Evolutionary conservation across 2,113 vertebrate species (phyloP).

Genomic region (Plecotus auritus): DNA sequence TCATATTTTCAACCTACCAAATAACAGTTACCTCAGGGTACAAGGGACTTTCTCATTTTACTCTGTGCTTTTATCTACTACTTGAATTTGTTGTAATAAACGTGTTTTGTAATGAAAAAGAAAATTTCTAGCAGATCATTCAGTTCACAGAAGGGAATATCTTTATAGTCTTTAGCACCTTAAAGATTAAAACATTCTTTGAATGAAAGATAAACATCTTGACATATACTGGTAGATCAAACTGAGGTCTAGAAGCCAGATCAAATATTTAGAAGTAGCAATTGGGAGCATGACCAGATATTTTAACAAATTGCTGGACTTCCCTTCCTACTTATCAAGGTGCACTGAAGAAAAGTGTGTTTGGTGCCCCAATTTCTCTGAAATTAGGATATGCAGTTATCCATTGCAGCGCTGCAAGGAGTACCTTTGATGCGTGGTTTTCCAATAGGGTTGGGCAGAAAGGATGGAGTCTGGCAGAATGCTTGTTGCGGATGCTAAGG

Average conservation of each 20-base stretch:
- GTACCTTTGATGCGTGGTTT: background rate
- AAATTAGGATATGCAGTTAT: background rate
- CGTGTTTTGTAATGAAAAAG: slow-evolving; percentile 21
- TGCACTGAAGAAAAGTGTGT: background rate
- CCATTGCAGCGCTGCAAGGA: background rate
- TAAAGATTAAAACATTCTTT: slow-evolving; percentile 33
- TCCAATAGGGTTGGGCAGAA: background rate
- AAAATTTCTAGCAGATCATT: background rate
- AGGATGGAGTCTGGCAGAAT: background rate
- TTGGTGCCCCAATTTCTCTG: background rate
- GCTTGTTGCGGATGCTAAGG: background rate
- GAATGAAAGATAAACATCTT: background rate
- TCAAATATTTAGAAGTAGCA: background rate
- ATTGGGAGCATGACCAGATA: background rate
- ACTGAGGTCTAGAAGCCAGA: background rate
- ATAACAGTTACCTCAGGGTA: background rate
- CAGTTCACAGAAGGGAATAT: slow-evolving; percentile 20
- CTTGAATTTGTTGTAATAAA: background rate
- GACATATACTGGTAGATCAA: background rate
- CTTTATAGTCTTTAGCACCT: background rate
- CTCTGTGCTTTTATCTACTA: background rate
- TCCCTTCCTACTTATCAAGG: background rate
- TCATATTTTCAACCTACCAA: background rate
- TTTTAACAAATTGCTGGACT: background rate
- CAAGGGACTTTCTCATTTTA: background rate